Conservation (phyloP, 2,888 invertebrate genomes). For the Yponomeuta malinellus region DNA sequence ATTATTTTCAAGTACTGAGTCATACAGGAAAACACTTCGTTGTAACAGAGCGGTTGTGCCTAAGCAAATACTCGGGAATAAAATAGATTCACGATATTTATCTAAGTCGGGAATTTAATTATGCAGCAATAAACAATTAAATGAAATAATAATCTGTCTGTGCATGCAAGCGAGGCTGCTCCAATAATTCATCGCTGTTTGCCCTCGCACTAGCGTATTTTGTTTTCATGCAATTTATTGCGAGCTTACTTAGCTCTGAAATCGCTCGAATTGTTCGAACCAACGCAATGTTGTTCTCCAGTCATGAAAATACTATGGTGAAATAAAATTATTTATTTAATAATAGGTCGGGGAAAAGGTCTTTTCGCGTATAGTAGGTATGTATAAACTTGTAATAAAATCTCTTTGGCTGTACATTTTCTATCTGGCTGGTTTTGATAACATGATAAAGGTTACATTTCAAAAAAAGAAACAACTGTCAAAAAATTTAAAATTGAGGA, state of each 20-base stretch:
- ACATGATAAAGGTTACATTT: too few relatives aligned
- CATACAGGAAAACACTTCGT: too few relatives aligned
- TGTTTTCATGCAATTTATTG: constrained; percentile 13
- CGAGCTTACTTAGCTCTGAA: constrained; percentile 13
- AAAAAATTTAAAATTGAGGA: too few relatives aligned
- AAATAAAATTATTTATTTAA: too few relatives aligned
- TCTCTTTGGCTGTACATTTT: too few relatives aligned
- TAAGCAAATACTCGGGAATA: neutral
- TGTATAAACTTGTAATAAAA: too few relatives aligned
- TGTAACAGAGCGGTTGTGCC: too few relatives aligned
- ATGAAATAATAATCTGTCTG: neutral
- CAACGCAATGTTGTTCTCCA: neutral
- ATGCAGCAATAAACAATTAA: neutral
- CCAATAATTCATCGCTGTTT: constrained; percentile 6
- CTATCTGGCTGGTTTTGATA: too few relatives aligned
- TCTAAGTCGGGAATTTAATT: neutral
- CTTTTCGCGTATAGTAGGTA: too few relatives aligned
- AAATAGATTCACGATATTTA: neutral
- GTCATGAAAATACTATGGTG: neutral
- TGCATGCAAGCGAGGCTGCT: constrained; percentile 3
- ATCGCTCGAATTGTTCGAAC: neutral
- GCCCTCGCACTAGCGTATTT: constrained; percentile 7
- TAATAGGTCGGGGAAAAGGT: too few relatives aligned
- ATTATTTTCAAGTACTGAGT: too few relatives aligned
- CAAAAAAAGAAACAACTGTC: too few relatives aligned